phyloP scores from a whole-genome alignment of 2,113 vertebrate genomes.

The Hypomesus transpacificus region DNA sequence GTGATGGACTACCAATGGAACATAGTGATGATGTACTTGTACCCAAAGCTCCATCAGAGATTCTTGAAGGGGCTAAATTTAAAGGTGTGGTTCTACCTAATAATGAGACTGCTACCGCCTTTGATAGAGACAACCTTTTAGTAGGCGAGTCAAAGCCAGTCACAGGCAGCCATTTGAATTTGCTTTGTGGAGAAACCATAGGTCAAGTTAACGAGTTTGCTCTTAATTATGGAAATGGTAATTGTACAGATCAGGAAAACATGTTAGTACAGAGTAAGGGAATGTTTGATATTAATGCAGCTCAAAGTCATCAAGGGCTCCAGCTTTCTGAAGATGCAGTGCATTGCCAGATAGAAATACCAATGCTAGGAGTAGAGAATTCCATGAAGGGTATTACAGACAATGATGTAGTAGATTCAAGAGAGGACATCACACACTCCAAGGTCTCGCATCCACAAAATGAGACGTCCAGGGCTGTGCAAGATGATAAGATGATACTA shows the following conservation, averaged over 20 bases:
- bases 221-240: not conserved
- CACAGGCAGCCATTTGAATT: conserved; percentile 1
- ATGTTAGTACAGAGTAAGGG: not conserved
- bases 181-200: not conserved
- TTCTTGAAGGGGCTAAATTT: not conserved
- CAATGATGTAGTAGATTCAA: too few species aligned
- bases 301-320: not conserved
- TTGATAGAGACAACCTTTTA: conserved; percentile 3
- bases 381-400: not conserved
- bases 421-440: too few species aligned
- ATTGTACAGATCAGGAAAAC: conserved; percentile 14
- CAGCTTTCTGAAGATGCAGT: not conserved
- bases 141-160: not conserved
- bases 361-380: conserved; percentile 4
- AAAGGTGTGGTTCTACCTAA: not conserved
- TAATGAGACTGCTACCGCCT: not conserved
- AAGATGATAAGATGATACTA: too few species aligned
- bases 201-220: not conserved
- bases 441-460: too few species aligned
- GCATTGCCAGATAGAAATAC: not conserved
- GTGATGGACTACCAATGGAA: conserved; percentile 7
- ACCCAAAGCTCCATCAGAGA: not conserved
- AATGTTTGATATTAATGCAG: not conserved
- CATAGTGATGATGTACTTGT: not conserved
- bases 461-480: too few species aligned